Evolutionary conservation across 2,888 invertebrate genomes (phyloP), one percentile per base, ranked within the genome.

Genomic region (Noctua comes): DNA sequence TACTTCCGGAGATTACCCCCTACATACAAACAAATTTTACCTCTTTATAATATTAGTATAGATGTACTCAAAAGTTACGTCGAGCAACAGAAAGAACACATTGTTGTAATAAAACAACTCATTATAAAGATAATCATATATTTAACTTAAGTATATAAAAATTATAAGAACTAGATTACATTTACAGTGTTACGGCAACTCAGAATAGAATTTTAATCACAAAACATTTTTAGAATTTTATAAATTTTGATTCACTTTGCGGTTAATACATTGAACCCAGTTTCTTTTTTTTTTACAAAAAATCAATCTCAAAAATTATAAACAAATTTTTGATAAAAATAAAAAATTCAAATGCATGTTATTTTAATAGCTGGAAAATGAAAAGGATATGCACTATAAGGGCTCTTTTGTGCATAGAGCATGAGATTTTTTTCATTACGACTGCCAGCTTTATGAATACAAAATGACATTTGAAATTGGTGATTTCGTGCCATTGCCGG

Each of bases 111-210:
- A 79, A 75, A 79, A 80, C 62, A 64, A 73, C 13, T 46, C 18
- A 68, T 70, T 85, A 89, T 68, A 86, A 85, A 88, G 82, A 88
- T 87, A 71, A 84, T 84, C 85, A 76, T 84, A 79, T 86, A 80
- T 85, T 87, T 81, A 87, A 87, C 88, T 87, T 90, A 90, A 87
- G 82, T 90, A 86, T 88, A 85, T 86, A 88, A 86, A 83, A 89
- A 85, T 65, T 71, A 88, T 86, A 90, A 73, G 83, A 87, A 74
- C 84, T 86, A 89, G 82, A 88, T 89, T 88, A 89, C 86, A 88
- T 88, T 88, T 88, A 88, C 83, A 85, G 84, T 84, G 82, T 82
- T 88, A 84, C 80, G 80, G 82, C 82, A 87, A 86, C 79, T 88
- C 82, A 87, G 16, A 68, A 83, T 86, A 88, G 40, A 88, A 85